Evolutionary conservation across 2,113 vertebrate species (phyloP).

Genomic region (Salvelinus sp.): DNA sequence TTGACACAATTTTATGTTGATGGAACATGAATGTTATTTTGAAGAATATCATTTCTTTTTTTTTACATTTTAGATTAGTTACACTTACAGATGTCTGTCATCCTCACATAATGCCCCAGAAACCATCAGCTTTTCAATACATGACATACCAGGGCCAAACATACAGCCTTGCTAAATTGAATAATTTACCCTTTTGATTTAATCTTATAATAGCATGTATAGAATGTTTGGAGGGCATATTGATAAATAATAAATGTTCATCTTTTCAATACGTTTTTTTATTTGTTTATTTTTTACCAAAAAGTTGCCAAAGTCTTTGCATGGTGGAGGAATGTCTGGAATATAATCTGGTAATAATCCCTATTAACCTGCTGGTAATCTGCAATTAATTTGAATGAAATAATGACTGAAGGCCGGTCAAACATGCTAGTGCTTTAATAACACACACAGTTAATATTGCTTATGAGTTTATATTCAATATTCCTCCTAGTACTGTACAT

Average conservation of each 20-base stretch:
- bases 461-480: slow-evolving; percentile 44
- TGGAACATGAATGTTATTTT: not conserved
- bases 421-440: not conserved
- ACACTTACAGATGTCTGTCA: not conserved
- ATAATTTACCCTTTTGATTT: not conserved
- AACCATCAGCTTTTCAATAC: too few relatives aligned
- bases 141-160: not conserved
- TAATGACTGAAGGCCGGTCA: too few relatives aligned
- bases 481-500: not conserved
- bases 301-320: slow-evolving; percentile 61
- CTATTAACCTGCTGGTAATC: slow-evolving; percentile 31
- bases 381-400: not conserved
- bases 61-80: not conserved
- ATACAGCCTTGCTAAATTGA: not conserved
- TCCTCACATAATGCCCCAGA: not conserved
- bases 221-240: too few relatives aligned
- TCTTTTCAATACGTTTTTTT: not conserved
- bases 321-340: slow-evolving; percentile 21
- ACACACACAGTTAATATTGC: slow-evolving; percentile 15
- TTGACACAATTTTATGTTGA: not conserved
- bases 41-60: not conserved
- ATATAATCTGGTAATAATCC: slow-evolving; percentile 5
- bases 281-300: not conserved
- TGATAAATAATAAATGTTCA: not conserved
- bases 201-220: not conserved